Evolutionary conservation across 2,888 invertebrate species (phyloP).

Genomic region (Dolomedes plantarius): DNA sequence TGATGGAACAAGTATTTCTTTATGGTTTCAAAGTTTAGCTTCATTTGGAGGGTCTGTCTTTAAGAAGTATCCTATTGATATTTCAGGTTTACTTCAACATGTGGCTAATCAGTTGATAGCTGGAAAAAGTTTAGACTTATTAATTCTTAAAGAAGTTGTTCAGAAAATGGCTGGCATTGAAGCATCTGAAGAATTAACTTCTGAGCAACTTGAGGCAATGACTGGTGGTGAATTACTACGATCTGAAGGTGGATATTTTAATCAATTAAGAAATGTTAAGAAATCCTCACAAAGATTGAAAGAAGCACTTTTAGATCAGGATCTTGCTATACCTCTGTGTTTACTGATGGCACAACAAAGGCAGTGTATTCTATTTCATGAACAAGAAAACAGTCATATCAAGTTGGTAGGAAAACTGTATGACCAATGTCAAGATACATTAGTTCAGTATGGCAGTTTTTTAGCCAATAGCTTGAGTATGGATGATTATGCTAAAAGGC

Average conservation of each 20-base stretch:
- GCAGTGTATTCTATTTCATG: slow-evolving; percentile 93
- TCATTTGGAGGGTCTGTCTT: slow-evolving; percentile 97
- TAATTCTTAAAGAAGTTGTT: slow-evolving; percentile 96
- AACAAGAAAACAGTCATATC: slow-evolving; percentile 81
- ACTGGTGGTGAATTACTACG: slow-evolving; percentile 96
- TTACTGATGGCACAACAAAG: slow-evolving; percentile 97
- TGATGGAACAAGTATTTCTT: slow-evolving; percentile 92
- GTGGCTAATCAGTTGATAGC: slow-evolving; percentile 97
- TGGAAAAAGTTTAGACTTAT: slow-evolving; percentile 88
- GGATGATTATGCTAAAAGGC: slow-evolving; percentile 88
- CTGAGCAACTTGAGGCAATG: slow-evolving; percentile 97
- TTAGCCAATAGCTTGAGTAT: slow-evolving; percentile 93
- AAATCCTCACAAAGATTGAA: slow-evolving; percentile 95
- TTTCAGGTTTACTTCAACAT: slow-evolving; percentile 95
- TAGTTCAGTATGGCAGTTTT: slow-evolving; percentile 98
- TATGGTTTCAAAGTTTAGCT: slow-evolving; percentile 95
- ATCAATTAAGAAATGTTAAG: slow-evolving; percentile 96
- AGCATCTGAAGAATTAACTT: slow-evolving; percentile 95
- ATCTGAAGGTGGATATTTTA: slow-evolving; percentile 98
- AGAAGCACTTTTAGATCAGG: slow-evolving; percentile 94
- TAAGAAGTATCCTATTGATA: slow-evolving; percentile 97
- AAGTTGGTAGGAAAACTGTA: slow-evolving; percentile 87
- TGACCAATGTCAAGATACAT: slow-evolving; percentile 94
- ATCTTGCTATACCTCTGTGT: slow-evolving; percentile 94
- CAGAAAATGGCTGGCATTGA: slow-evolving; percentile 99